A percentile compares a stretch with the other conserved stretches of the same genome.
These are phyloP conservation scores for Bugula neritina DNA, from an alignment of 2,888 invertebrate species.

Conservation along the genomic window DNA sequence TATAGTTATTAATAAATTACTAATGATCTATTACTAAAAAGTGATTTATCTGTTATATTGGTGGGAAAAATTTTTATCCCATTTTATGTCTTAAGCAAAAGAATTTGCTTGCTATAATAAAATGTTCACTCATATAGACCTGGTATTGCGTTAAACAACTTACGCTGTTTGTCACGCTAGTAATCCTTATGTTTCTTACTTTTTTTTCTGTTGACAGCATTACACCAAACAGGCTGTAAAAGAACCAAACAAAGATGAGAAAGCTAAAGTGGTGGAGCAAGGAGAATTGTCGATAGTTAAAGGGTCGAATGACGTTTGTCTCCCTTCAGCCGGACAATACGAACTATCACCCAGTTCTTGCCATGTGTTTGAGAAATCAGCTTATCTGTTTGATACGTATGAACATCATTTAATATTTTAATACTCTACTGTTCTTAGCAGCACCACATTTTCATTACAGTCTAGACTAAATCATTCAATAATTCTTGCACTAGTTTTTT, in stretches of 20 bases:
- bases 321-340: conserved; percentile 60
- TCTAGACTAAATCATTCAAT: neutral
- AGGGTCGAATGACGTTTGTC: conserved; percentile 69
- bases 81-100: too few species aligned
- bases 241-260: neutral
- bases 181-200: neutral
- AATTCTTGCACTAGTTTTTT: neutral
- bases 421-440: too few species aligned
- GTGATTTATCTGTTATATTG: too few species aligned
- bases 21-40: too few species aligned
- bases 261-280: neutral
- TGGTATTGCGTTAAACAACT: too few species aligned
- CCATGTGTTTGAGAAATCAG: conserved; percentile 64
- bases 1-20: too few species aligned
- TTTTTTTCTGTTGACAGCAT: neutral
- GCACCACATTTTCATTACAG: neutral
- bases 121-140: too few species aligned
- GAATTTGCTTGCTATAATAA: too few species aligned
- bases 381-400: conserved; percentile 57
- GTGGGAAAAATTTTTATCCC: too few species aligned
- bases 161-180: too few species aligned
- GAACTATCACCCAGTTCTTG: conserved; percentile 67
- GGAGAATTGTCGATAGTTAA: conserved; percentile 57
- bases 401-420: too few species aligned
- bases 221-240: neutral